Percentiles rank a stretch among this genome's conserved stretches.
Conservation (phyloP, 2,113 vertebrate species). For the pig (Sus scrofa) region T2T-Sscrofa CM000821.6:18154001-18154500, state of each 20-base stretch:
- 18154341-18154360: background rate
- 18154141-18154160: constrained; percentile 91
- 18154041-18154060: constrained; percentile 92
- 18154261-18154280: background rate
- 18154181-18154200: constrained; percentile 98
- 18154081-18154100: constrained; percentile 93
- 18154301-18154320: background rate
- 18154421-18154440: background rate
- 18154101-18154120: constrained; percentile 95
- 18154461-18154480: too few species aligned
- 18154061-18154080: constrained; percentile 89
- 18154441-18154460: background rate
- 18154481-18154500: too few species aligned
- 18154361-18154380: background rate
- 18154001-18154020: background rate
- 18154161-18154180: constrained; percentile 96
- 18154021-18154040: constrained; percentile 96
- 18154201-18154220: constrained; percentile 96
- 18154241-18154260: constrained; percentile 31
- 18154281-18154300: background rate
- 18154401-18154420: background rate
- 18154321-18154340: background rate
- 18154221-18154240: constrained; percentile 92
- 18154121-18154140: constrained; percentile 90
- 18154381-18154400: background rate